Percentiles rank a stretch among this genome's conserved stretches.
Conservation (phyloP, 2,888 invertebrate genomes). For the Dryobotodes eremita region DNA sequence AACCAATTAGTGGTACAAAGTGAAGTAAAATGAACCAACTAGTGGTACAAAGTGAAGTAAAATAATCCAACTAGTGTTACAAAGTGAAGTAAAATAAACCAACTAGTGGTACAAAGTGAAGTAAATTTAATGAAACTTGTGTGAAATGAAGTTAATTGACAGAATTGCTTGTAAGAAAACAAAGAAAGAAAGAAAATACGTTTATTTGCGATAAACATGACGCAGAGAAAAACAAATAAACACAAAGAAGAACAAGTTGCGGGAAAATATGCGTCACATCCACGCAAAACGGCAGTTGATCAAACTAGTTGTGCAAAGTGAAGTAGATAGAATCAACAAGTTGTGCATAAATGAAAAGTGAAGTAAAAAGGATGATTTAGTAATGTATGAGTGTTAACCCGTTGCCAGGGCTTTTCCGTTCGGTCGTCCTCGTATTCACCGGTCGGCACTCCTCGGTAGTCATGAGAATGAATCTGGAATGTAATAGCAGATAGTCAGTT, state of each 20-base stretch:
- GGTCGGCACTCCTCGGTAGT: constrained; percentile 75
- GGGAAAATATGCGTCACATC: too few relatives aligned
- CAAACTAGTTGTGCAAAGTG: constrained; percentile 18
- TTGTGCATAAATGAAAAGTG: constrained; percentile 16
- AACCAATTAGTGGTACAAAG: not conserved
- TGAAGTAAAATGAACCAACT: not conserved
- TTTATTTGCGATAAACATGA: too few relatives aligned
- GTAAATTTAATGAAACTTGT: not conserved
- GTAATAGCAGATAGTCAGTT: constrained; percentile 35
- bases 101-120: not conserved
- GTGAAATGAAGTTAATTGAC: not conserved
- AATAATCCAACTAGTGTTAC: not conserved
- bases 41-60: not conserved
- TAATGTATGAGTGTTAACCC: constrained; percentile 74
- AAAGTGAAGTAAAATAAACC: constrained; percentile 17
- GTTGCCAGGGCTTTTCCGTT: constrained; percentile 85
- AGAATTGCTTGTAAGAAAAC: not conserved
- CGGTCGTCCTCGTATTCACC: constrained; percentile 74
- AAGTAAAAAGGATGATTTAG: constrained; percentile 37
- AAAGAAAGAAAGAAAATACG: too few relatives aligned
- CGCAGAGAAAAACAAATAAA: too few relatives aligned
- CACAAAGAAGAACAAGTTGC: too few relatives aligned
- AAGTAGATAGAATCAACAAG: constrained; percentile 8
- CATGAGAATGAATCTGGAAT: constrained; percentile 70
- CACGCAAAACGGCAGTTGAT: not conserved